Evolutionary conservation across 2,113 vertebrate genomes (phyloP).

Genomic region (Takifugu flavidus): DNA sequence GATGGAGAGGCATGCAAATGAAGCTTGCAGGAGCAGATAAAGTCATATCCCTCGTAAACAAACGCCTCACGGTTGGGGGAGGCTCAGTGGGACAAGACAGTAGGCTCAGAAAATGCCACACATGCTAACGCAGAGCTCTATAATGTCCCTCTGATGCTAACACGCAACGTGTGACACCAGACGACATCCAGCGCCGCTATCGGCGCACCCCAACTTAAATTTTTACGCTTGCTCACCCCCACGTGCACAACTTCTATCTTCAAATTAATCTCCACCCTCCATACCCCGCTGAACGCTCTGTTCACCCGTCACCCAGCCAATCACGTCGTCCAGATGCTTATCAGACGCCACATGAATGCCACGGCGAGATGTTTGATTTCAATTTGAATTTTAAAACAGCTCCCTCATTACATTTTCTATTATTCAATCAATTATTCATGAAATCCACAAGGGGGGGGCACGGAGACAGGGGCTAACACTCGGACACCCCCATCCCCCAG

Average conservation of each 20-base stretch:
- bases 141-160: too few relatives aligned
- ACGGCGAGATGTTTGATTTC: conserved; percentile 72
- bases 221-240: neutral
- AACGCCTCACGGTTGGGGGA: conserved; percentile 20
- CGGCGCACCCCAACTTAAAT: neutral
- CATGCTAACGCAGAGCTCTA: conserved; percentile 1
- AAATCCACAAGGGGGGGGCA: conserved; percentile 53
- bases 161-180: conserved; percentile 4
- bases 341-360: conserved; percentile 44
- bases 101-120: neutral
- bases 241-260: conserved; percentile 40
- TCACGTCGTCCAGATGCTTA: conserved; percentile 52
- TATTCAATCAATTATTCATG: conserved; percentile 80
- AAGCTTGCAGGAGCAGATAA: neutral
- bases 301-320: conserved; percentile 60
- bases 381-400: conserved; percentile 77
- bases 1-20: conserved; percentile 12
- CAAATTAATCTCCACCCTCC: conserved; percentile 57
- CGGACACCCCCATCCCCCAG: conserved; percentile 28
- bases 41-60: conserved; percentile 10
- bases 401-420: conserved; percentile 76
- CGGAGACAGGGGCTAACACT: conserved; percentile 64
- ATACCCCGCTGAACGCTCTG: conserved; percentile 36
- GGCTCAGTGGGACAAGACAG: conserved; percentile 20
- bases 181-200: too few relatives aligned